These are phyloP conservation scores for Drosophila arawakana DNA, from an alignment of 1,140 invertebrate species.

Conservation along the genomic window DNA sequence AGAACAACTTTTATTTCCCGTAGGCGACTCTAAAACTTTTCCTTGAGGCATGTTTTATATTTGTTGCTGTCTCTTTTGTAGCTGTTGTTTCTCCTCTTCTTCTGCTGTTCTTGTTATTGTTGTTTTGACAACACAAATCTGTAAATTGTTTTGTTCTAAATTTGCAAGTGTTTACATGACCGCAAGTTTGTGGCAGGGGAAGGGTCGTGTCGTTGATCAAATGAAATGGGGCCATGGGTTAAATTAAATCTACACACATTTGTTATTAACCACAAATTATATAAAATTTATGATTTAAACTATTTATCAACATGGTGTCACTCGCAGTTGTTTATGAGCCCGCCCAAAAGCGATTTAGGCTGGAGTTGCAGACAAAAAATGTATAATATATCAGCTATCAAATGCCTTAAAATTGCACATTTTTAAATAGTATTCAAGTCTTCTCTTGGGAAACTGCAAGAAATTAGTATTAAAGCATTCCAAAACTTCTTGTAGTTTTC, in stretches of 20 bases:
- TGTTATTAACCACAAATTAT: slow-evolving; percentile 19
- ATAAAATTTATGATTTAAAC: slow-evolving; percentile 10
- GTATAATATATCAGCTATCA: no score
- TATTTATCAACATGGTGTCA: background rate
- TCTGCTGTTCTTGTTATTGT: slow-evolving; percentile 20
- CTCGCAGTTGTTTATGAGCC: slow-evolving; percentile 8
- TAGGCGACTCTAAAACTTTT: slow-evolving; percentile 35
- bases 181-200: slow-evolving; percentile 34
- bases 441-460: no score
- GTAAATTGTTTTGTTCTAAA: slow-evolving; percentile 53
- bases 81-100: slow-evolving; percentile 20
- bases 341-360: no score
- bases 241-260: slow-evolving; percentile 34
- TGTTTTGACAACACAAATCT: slow-evolving; percentile 48
- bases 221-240: background rate
- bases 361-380: no score
- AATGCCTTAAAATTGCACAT: no score
- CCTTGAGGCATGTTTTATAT: slow-evolving; percentile 23
- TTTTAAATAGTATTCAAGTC: no score
- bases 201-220: slow-evolving; percentile 18
- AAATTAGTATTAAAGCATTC: no score
- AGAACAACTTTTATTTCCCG: slow-evolving; percentile 59
- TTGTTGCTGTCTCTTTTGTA: slow-evolving; percentile 25
- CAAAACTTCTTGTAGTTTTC: no score
- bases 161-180: slow-evolving; percentile 50